These are phyloP conservation scores for Tokudaia tokunoshimensis DNA, from an alignment of 2,797 vertebrate species.

Conservation along the genomic window DNA sequence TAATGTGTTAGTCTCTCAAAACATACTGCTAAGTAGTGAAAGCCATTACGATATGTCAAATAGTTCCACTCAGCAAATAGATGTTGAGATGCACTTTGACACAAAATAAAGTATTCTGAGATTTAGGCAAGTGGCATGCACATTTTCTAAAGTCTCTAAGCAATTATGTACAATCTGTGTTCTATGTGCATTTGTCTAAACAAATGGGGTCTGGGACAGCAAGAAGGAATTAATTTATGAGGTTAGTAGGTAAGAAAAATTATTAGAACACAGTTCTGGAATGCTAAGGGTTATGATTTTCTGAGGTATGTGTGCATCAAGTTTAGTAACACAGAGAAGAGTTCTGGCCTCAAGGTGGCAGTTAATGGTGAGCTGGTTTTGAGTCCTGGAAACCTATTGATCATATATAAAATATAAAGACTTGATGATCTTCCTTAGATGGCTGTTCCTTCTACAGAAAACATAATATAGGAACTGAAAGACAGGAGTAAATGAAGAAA, in stretches of 20 bases:
- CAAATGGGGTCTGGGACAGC: constrained; percentile 55
- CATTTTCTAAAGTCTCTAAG: constrained; percentile 33
- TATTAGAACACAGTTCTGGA: constrained; percentile 44
- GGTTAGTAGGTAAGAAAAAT: constrained; percentile 66
- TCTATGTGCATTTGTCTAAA: background rate
- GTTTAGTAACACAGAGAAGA: constrained; percentile 47
- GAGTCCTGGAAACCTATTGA: background rate
- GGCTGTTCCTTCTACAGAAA: constrained; percentile 13
- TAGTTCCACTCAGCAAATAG: background rate
- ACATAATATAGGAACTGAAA: background rate
- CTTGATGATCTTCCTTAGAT: background rate
- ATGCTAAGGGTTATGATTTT: constrained; percentile 59
- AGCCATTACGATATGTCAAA: background rate
- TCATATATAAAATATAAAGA: background rate
- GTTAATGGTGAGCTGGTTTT: constrained; percentile 27
- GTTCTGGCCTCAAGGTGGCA: background rate
- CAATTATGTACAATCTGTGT: constrained; percentile 29
- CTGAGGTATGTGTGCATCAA: constrained; percentile 71
- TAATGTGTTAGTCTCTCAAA: background rate
- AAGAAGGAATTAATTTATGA: constrained; percentile 67
- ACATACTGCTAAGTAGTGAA: constrained; percentile 17
- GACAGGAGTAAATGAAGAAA: constrained; percentile 4
- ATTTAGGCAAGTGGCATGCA: background rate
- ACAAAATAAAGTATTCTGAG: constrained; percentile 19
- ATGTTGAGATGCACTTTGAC: constrained; percentile 24